These are phyloP conservation scores for Pocota personata DNA, from an alignment of 2,888 invertebrate species.

Conservation along the genomic window DNA sequence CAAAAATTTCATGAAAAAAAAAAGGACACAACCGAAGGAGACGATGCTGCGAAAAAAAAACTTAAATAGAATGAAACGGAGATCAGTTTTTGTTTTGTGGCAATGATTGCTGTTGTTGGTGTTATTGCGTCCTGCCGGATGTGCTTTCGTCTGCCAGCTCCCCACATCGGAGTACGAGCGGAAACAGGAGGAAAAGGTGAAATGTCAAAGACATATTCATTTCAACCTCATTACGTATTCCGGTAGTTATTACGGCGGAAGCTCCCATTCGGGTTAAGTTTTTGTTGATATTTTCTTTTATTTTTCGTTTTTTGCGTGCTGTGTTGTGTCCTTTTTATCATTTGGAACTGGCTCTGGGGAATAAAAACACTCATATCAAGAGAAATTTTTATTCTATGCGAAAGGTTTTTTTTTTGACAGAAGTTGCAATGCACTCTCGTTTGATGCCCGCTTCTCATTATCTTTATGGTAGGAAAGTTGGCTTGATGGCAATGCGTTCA, in stretches of 20 bases:
- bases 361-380: not conserved
- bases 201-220: slow-evolving; percentile 67
- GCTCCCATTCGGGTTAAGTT: slow-evolving; percentile 40
- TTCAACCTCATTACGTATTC: slow-evolving; percentile 62
- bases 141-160: not conserved
- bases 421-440: not conserved
- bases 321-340: slow-evolving; percentile 17
- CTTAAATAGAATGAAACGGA: slow-evolving; percentile 32
- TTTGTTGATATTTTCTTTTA: slow-evolving; percentile 10
- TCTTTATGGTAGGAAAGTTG: not conserved
- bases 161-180: not conserved
- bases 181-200: slow-evolving; percentile 30
- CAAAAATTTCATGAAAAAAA: slow-evolving; percentile 30
- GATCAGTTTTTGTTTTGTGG: slow-evolving; percentile 46
- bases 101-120: slow-evolving; percentile 20
- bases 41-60: not conserved
- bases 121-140: slow-evolving; percentile 14
- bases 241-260: slow-evolving; percentile 58
- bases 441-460: not conserved
- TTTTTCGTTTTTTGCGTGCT: not conserved
- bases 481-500: not conserved
- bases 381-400: not conserved
- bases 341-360: not conserved
- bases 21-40: not conserved
- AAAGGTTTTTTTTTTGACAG: not conserved